phyloP scores from a whole-genome alignment of 1,140 invertebrate species.

The Pantala flavescens region DNA sequence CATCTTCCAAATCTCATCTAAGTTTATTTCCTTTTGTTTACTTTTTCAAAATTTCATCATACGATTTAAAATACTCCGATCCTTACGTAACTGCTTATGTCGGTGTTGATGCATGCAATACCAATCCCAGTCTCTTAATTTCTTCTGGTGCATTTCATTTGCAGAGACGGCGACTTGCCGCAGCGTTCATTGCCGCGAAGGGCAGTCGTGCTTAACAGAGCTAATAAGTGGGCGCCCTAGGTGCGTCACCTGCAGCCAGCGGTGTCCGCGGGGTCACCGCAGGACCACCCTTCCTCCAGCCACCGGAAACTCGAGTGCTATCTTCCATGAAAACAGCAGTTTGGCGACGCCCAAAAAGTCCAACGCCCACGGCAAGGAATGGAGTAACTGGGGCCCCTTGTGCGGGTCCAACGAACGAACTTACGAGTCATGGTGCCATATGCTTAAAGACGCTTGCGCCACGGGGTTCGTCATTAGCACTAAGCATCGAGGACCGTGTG shows the following conservation, averaged over 20 bases:
- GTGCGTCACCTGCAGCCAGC: conserved; percentile 61
- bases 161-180: conserved; percentile 63
- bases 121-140: too few species aligned
- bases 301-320: conserved; percentile 33
- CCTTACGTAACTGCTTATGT: too few species aligned
- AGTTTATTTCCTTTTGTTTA: too few species aligned
- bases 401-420: conserved; percentile 76
- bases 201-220: conserved; percentile 66
- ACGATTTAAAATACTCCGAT: too few species aligned
- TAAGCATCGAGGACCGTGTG: conserved; percentile 56
- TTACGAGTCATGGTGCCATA: conserved; percentile 78
- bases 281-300: conserved; percentile 15
- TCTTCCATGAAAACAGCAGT: conserved; percentile 27
- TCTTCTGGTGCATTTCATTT: conserved; percentile 24
- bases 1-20: too few species aligned
- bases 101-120: too few species aligned
- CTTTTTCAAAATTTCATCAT: too few species aligned
- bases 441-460: conserved; percentile 70
- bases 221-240: conserved; percentile 55
- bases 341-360: conserved; percentile 26
- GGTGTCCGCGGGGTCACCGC: conserved; percentile 36
- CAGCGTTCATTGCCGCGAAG: conserved; percentile 57
- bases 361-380: neutral
- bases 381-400: conserved; percentile 35
- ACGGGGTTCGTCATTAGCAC: conserved; percentile 70